Evolutionary conservation across 2,888 invertebrate genomes (phyloP).

Genomic region (Hylaea fasciaria): DNA sequence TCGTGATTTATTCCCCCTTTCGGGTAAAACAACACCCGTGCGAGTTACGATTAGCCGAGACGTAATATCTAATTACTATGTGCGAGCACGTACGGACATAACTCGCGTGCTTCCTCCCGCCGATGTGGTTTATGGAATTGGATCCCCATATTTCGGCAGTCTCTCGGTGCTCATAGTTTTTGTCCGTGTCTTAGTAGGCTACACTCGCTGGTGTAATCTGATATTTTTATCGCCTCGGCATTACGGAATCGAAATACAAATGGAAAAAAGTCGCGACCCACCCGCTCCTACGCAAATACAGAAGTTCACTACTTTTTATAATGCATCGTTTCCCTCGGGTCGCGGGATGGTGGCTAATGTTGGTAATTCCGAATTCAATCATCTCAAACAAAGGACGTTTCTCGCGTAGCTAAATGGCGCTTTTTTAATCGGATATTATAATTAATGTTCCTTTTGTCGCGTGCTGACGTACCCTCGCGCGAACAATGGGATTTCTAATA

Average conservation of each 20-base stretch:
- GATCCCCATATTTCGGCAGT: constrained; percentile 83
- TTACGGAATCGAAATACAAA: constrained; percentile 52
- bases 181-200: constrained; percentile 68
- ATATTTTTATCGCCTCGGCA: constrained; percentile 67
- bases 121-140: constrained; percentile 84
- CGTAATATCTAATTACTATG: constrained; percentile 85
- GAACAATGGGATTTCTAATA: constrained; percentile 84
- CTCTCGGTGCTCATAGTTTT: constrained; percentile 76
- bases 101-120: constrained; percentile 80
- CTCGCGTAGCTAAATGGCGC: constrained; percentile 81
- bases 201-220: constrained; percentile 70
- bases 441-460: constrained; percentile 86
- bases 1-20: constrained; percentile 83
- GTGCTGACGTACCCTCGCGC: constrained; percentile 83
- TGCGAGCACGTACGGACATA: constrained; percentile 81
- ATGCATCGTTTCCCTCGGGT: constrained; percentile 59
- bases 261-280: constrained; percentile 51
- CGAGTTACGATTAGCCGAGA: constrained; percentile 82
- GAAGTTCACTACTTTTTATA: constrained; percentile 57
- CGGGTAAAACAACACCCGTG: constrained; percentile 83
- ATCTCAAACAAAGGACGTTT: constrained; percentile 81
- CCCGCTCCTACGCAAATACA: constrained; percentile 58
- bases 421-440: constrained; percentile 86
- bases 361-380: constrained; percentile 82
- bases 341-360: constrained; percentile 70